These are phyloP conservation scores for Lycaon pictus DNA, from an alignment of 2,113 vertebrate genomes.

Conservation along the genomic window DNA sequence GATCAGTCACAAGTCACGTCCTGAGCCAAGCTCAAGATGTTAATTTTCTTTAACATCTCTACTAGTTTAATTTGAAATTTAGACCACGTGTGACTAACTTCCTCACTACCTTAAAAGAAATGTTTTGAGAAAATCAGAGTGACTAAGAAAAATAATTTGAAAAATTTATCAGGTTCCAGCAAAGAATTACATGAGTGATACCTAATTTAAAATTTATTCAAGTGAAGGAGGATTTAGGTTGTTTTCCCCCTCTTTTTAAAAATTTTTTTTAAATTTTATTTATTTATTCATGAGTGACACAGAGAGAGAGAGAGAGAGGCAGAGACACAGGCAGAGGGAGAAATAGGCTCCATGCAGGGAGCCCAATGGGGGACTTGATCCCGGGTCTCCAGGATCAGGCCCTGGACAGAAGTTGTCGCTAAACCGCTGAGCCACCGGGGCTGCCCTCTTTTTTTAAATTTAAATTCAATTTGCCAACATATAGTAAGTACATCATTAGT, in stretches of 20 bases:
- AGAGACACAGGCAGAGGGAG: no score
- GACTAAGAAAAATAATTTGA: conserved; percentile 55
- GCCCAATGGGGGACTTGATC: no score
- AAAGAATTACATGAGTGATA: not conserved
- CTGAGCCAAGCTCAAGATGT: not conserved
- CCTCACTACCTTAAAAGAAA: not conserved
- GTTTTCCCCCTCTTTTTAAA: not conserved
- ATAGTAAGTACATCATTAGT: no score
- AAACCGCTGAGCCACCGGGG: no score
- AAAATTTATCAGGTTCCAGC: not conserved
- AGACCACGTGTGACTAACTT: not conserved
- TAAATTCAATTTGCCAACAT: no score
- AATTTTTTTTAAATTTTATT: no score
- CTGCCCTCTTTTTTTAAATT: no score
- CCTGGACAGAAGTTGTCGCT: no score
- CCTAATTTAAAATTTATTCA: conserved; percentile 46
- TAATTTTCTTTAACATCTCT: not conserved
- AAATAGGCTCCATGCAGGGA: no score
- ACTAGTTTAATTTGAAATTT: conserved; percentile 16
- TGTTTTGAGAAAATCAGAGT: not conserved
- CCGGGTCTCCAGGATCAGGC: no score
- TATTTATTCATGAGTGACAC: no score
- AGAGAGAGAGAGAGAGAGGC: no score
- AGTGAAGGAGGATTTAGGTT: not conserved
- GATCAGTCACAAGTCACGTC: not conserved